These are phyloP conservation scores for Holothuria scabra DNA, from an alignment of 53 echinoderm and acorn worm species.

Conservation along the genomic window DNA sequence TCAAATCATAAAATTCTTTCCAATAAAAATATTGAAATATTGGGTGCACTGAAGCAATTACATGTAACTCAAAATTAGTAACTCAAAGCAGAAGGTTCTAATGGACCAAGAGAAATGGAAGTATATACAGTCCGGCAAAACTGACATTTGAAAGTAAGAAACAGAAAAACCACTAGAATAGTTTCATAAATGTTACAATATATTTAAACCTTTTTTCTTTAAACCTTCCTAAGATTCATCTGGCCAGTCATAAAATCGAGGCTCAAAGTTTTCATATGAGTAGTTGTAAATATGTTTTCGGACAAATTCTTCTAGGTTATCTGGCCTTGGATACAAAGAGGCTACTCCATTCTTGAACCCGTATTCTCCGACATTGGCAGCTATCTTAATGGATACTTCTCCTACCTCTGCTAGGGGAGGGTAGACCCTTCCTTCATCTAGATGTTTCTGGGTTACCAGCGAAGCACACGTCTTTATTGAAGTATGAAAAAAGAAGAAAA, in stretches of 20 bases:
- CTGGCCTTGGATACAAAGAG: conserved; percentile 77
- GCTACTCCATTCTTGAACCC: conserved; percentile 72
- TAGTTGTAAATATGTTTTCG: conserved; percentile 81
- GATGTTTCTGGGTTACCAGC: conserved; percentile 80
- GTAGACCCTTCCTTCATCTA: conserved; percentile 90
- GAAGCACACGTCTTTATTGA: conserved; percentile 52
- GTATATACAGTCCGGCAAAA: too few relatives aligned
- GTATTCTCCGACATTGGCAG: conserved; percentile 73
- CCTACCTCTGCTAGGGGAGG: conserved; percentile 87
- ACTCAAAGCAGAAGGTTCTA: too few relatives aligned
- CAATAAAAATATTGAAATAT: too few relatives aligned
- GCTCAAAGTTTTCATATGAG: conserved; percentile 78
- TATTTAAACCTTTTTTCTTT: too few relatives aligned
- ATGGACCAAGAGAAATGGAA: too few relatives aligned
- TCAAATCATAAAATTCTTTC: too few relatives aligned
- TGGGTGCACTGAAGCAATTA: too few relatives aligned
- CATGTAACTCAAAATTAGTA: too few relatives aligned
- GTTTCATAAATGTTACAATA: too few relatives aligned
- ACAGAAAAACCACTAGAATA: too few relatives aligned
- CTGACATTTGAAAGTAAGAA: too few relatives aligned
- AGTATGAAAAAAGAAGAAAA: neutral
- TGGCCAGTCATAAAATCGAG: conserved; percentile 90
- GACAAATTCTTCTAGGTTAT: conserved; percentile 78
- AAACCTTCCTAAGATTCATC: neutral
- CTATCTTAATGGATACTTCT: conserved; percentile 88